These are phyloP conservation scores for Drosophila chauvacae DNA, from an alignment of 1,140 invertebrate species.

Conservation along the genomic window DNA sequence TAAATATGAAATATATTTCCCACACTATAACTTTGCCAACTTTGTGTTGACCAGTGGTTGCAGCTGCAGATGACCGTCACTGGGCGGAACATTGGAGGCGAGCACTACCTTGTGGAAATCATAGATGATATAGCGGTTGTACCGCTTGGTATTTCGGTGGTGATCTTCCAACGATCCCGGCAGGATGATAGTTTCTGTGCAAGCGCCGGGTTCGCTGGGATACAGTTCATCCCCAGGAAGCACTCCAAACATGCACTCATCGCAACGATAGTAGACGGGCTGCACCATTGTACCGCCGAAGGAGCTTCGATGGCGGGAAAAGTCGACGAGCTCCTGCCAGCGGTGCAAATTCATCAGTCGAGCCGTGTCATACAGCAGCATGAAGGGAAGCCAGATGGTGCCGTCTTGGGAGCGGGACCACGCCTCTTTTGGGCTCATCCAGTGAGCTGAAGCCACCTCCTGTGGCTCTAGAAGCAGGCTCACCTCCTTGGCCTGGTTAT, in stretches of 20 bases:
- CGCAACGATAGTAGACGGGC: conserved; percentile 84
- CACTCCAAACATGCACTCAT: conserved; percentile 72
- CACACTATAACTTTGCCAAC: conserved; percentile 47
- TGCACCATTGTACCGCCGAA: conserved; percentile 84
- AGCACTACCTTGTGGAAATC: conserved; percentile 60
- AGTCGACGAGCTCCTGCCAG: conserved; percentile 82
- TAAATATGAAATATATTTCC: conserved; percentile 31
- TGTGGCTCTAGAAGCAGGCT: conserved; percentile 57
- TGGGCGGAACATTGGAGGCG: conserved; percentile 56
- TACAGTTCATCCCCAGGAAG: conserved; percentile 84
- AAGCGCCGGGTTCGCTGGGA: conserved; percentile 56
- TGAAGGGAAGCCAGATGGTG: conserved; percentile 88
- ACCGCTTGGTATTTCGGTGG: conserved; percentile 39
- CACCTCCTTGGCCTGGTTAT: conserved; percentile 55
- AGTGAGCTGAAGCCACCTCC: conserved; percentile 59
- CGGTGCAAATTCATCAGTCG: conserved; percentile 84
- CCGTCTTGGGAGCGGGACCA: conserved; percentile 85
- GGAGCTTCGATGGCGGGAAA: conserved; percentile 52
- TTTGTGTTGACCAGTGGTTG: conserved; percentile 32
- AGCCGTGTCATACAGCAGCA: conserved; percentile 85
- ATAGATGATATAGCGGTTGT: conserved; percentile 71
- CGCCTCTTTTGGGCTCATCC: conserved; percentile 57
- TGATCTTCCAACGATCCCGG: conserved; percentile 40
- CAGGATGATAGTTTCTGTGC: conserved; percentile 46
- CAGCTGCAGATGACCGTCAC: conserved; percentile 60